A percentile compares a stretch with the other conserved stretches of the same genome.
phyloP scores from a whole-genome alignment of 2,113 vertebrate genomes.

The Chloroceryle aenea region DNA sequence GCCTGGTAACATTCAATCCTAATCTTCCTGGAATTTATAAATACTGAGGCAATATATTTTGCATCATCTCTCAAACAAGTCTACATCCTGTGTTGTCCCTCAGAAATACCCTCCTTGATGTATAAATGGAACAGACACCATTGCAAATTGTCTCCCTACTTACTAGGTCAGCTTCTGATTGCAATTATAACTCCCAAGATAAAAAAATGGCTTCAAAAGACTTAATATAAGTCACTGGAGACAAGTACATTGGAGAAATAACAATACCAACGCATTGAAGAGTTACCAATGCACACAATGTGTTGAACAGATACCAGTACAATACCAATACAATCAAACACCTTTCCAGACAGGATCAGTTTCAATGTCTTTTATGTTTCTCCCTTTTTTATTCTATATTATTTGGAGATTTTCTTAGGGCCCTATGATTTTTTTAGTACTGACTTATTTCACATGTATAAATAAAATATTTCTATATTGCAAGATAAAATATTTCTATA shows the following conservation, averaged over 20 bases:
- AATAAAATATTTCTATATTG: slow-evolving; percentile 47
- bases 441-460: slow-evolving; percentile 26
- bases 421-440: background rate
- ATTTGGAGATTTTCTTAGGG: background rate
- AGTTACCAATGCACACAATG: background rate
- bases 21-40: background rate
- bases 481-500: slow-evolving; percentile 45
- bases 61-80: background rate
- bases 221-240: background rate
- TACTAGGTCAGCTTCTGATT: background rate
- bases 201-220: background rate
- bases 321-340: background rate
- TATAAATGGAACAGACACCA: background rate
- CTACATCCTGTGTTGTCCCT: background rate
- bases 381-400: background rate
- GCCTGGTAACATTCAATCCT: background rate
- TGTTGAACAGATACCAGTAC: background rate
- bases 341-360: background rate
- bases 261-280: background rate
- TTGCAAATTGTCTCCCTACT: background rate
- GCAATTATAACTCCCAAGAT: background rate
- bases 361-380: background rate
- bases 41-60: background rate
- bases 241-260: background rate
- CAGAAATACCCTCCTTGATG: background rate